phyloP scores from a whole-genome alignment of 2,888 invertebrate species.

The Thecocarcelia acutangulata region DNA sequence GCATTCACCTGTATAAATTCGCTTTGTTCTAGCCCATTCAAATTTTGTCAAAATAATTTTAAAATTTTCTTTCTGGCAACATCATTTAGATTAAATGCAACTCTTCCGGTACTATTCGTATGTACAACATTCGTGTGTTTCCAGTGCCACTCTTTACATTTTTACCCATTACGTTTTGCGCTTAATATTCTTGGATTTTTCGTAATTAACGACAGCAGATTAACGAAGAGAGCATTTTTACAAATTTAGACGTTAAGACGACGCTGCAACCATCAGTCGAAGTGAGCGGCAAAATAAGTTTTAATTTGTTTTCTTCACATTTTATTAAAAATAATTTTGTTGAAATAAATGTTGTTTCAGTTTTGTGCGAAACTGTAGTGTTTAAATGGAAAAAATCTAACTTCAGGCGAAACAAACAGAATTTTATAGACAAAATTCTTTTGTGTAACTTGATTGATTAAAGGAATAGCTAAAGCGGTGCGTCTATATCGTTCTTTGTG shows the following conservation, averaged over 20 bases:
- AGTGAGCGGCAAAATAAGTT: constrained; percentile 43
- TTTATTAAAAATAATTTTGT: constrained; percentile 18
- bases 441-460: background rate
- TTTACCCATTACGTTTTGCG: constrained; percentile 22
- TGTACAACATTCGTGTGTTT: background rate
- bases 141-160: constrained; percentile 6
- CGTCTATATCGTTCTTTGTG: constrained; percentile 20
- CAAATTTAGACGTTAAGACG: constrained; percentile 59
- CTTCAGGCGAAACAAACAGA: background rate
- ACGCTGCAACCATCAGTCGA: constrained; percentile 61
- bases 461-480: constrained; percentile 29
- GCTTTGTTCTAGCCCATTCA: too few species aligned
- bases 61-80: constrained; percentile 1
- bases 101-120: constrained; percentile 10
- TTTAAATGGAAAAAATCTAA: constrained; percentile 8
- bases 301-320: constrained; percentile 16
- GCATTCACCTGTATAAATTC: too few species aligned
- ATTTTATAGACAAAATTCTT: constrained; percentile 14
- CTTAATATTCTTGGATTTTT: constrained; percentile 35
- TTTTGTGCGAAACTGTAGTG: constrained; percentile 44
- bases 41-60: background rate
- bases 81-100: constrained; percentile 7
- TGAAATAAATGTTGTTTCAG: constrained; percentile 46
- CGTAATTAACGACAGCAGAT: constrained; percentile 60
- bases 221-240: constrained; percentile 45